Evolutionary conservation across 2,797 vertebrate genomes (phyloP), one percentile per base, ranked within the genome.

Genomic region (Coregonus ussuriensis): DNA sequence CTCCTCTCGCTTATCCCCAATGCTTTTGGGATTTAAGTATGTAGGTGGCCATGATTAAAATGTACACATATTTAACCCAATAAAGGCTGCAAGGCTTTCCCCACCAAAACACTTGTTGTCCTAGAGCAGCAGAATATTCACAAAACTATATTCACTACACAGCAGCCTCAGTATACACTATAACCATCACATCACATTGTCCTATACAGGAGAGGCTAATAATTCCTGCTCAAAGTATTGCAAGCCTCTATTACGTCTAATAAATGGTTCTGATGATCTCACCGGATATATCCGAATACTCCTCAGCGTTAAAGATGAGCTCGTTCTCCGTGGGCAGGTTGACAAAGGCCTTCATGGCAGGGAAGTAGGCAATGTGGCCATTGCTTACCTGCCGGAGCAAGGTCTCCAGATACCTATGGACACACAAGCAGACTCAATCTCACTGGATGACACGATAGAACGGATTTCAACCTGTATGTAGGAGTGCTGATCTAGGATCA

Each of bases 221-320:
- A 37, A 69, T 37, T 33, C 33, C 67, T 47, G 35, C 67, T 69
- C 31, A n/a, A 13, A 11, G 54, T n/a, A 59, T 21, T 59, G 54
- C 54, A 21, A 5, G 4, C 54, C 54, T n/a, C 54, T 7, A 59
- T 11, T 47, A 7, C 6, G 54, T 59, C 54, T 9, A 59, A 59
- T 59, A 59, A 9, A 6, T n/a, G n/a, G 7, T 59, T 66, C 21
- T n/a, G 21, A 29, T 29, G 6, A 3, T 66, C 53, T 91, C 93
- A 99, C 98, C 98, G 76, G 98, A 99, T 90, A 99, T 99, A 88
- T 99, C 98, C 0, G 98, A 99, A 93, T 99, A 99, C 73, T 99
- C 98, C 83, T 99, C 98, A 1, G 98, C 98, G 51, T 99, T 99
- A 87, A 99, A 99, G 0, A 98, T 99, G 82, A 99, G 91, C 35